Evolutionary conservation across 2,113 vertebrate genomes (phyloP).

Genomic region (Pseudopodoces humilis): DNA sequence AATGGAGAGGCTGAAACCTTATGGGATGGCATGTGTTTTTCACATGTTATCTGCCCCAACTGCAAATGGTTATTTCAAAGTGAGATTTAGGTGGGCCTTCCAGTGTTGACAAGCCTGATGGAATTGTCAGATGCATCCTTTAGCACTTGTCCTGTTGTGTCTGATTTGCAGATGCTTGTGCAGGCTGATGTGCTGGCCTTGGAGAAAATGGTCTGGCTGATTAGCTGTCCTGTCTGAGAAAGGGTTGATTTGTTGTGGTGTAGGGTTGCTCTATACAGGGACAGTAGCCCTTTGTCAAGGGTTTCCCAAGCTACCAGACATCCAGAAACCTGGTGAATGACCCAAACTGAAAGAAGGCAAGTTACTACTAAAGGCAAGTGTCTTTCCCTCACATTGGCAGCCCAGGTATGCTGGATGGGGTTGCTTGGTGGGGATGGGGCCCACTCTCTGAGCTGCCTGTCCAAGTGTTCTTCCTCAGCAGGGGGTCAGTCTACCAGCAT

Average conservation of each 20-base stretch:
- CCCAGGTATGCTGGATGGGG: background rate
- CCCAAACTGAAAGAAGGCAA: background rate
- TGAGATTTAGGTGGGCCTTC: background rate
- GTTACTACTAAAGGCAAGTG: background rate
- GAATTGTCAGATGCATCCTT: background rate
- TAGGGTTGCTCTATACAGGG: background rate
- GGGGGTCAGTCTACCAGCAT: background rate
- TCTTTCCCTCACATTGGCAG: background rate
- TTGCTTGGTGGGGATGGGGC: background rate
- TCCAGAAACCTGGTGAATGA: background rate
- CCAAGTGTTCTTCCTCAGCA: background rate
- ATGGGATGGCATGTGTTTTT: background rate
- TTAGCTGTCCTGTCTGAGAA: background rate
- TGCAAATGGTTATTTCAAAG: background rate
- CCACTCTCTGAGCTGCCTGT: background rate
- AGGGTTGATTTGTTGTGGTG: background rate
- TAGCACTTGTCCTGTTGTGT: background rate
- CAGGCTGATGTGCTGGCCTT: background rate
- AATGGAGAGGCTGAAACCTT: background rate
- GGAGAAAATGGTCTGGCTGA: background rate
- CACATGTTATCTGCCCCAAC: background rate
- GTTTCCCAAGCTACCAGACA: background rate
- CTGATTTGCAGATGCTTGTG: background rate
- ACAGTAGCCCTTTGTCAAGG: background rate
- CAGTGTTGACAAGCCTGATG: background rate